Evolutionary conservation across 1,140 invertebrate genomes (phyloP).

Genomic region (Heliconius hermathena): DNA sequence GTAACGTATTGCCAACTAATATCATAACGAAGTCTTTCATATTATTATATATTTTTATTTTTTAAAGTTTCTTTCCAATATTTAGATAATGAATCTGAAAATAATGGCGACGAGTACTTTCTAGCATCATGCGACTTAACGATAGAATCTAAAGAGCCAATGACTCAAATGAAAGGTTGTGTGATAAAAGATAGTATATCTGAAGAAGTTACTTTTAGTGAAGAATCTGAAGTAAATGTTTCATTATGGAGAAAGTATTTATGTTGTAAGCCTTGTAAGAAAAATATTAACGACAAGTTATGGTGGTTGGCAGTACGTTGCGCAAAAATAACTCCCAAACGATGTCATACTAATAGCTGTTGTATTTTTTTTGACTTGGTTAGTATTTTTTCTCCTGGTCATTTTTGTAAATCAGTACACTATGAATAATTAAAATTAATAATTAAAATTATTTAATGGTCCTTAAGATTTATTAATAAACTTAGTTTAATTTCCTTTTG

Average conservation of each 20-base stretch:
- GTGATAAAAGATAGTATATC: conserved; percentile 53
- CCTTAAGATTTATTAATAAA: conserved; percentile 13
- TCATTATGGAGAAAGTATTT: conserved; percentile 54
- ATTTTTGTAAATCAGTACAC: background rate
- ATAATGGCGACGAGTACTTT: conserved; percentile 61
- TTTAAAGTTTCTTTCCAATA: conserved; percentile 32
- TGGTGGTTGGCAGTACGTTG: conserved; percentile 72
- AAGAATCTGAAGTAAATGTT: conserved; percentile 34
- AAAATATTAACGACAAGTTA: conserved; percentile 50
- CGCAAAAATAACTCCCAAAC: conserved; percentile 53
- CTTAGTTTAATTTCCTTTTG: conserved; percentile 28
- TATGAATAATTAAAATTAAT: no score
- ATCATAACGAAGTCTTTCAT: conserved; percentile 56
- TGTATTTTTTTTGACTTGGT: conserved; percentile 65
- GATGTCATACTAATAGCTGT: conserved; percentile 50
- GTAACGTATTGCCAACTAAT: conserved; percentile 58
- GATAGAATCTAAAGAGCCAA: conserved; percentile 40
- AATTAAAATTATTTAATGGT: no score
- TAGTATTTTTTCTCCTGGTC: conserved; percentile 37
- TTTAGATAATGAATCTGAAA: conserved; percentile 45
- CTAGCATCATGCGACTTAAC: conserved; percentile 65
- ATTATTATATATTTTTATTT: conserved; percentile 36
- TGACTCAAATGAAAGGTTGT: conserved; percentile 55
- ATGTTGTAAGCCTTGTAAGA: conserved; percentile 53
- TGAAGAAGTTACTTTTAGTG: conserved; percentile 46